A percentile compares a stretch with the other conserved stretches of the same genome.
Evolutionary conservation across 2,797 vertebrate species (phyloP).

Genomic region (Manis javanica): DNA sequence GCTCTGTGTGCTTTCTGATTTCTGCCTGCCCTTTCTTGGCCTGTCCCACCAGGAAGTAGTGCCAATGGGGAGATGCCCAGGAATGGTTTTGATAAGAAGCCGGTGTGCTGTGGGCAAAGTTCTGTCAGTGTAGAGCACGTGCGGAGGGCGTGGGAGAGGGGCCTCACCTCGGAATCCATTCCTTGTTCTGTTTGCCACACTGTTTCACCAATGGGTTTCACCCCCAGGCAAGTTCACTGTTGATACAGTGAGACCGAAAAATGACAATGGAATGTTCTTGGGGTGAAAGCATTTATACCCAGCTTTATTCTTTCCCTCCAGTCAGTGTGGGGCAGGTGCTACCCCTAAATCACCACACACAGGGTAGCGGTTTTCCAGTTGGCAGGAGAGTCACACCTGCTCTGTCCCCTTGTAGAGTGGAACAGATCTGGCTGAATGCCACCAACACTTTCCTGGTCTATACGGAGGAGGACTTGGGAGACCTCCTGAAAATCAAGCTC

Average conservation of each 20-base stretch:
- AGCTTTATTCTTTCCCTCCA: background rate
- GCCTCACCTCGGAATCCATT: no score
- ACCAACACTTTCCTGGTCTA: slow-evolving; percentile 98
- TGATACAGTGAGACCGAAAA: no score
- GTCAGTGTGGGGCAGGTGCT: background rate
- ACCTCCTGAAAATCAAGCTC: slow-evolving; percentile 93
- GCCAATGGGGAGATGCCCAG: background rate
- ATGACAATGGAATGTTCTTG: no score
- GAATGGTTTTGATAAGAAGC: background rate
- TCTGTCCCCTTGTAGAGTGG: slow-evolving; percentile 85
- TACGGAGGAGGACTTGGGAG: slow-evolving; percentile 94
- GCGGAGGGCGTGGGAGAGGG: no score
- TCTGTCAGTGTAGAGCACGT: background rate
- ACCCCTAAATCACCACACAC: fast-evolving
- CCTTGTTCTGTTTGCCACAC: no score
- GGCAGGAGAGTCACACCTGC: background rate
- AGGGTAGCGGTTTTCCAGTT: background rate
- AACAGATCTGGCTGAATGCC: slow-evolving; percentile 90
- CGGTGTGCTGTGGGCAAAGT: background rate
- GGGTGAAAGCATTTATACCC: no score
- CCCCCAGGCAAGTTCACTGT: no score
- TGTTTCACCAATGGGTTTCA: no score
- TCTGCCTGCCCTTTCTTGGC: background rate
- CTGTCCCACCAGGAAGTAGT: background rate
- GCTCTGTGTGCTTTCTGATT: background rate